phyloP scores from a whole-genome alignment of 2,797 vertebrate genomes.

The Taeniopygia guttata region DNA sequence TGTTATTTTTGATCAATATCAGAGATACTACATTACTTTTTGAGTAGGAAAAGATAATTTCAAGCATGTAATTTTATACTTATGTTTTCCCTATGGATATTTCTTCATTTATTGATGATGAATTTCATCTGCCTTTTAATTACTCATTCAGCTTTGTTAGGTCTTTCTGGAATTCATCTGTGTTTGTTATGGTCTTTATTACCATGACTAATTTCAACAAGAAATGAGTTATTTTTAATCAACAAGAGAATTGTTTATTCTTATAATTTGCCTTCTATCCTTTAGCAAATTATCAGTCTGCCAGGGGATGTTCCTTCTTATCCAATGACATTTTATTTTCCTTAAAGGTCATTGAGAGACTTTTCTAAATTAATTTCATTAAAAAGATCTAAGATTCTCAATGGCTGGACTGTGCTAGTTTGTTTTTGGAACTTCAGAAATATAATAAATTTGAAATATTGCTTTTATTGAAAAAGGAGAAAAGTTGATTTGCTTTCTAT shows the following conservation, averaged over 20 bases:
- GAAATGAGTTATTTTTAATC: background rate
- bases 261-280: background rate
- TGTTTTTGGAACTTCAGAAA: background rate
- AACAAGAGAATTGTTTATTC: background rate
- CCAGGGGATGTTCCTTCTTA: background rate
- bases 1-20: background rate
- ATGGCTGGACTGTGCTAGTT: background rate
- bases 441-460: background rate
- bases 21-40: background rate
- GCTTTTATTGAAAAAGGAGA: background rate
- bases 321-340: background rate
- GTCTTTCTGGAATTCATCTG: background rate
- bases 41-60: background rate
- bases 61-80: background rate
- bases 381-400: background rate
- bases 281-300: background rate
- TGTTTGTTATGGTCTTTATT: background rate
- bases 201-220: background rate
- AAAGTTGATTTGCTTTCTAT: background rate
- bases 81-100: background rate
- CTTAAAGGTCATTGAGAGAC: background rate
- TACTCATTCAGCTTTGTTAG: background rate
- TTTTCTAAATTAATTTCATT: background rate
- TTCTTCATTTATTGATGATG: background rate
- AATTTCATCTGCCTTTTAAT: background rate